Evolutionary conservation across 2,888 invertebrate species (phyloP), one percentile per base, ranked within the genome.

Genomic region (Dexiosoma caninum): DNA sequence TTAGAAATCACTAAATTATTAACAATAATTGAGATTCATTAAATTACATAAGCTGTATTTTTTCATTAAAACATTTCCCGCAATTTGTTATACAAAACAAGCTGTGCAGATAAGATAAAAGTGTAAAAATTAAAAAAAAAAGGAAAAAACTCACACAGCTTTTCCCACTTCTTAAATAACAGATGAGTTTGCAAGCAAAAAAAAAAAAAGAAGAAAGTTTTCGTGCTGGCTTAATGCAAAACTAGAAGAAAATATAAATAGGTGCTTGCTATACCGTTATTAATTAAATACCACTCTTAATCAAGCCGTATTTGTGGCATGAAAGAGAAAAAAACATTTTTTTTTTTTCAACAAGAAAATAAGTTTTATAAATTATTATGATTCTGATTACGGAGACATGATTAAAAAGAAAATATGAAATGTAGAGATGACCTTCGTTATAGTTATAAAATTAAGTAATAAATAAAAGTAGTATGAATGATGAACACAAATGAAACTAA

Each of bases 221-320:
- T 21, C 6, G 16, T 35, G 55, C 1, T 35, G 6, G 1, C 21
- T 35, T 14, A 23, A n/a, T 49, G 14, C 37, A 49, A n/a, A n/a
- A n/a, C n/a, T n/a, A n/a, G n/a, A n/a, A 23, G 16, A 27, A 42
- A 51, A 37, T 49, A 32, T 32, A 37, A 72, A 53, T 21, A 66
- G 37, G 40, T 53, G 35, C 44, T 49, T 8, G 16, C 21, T 35
- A 2, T 46, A 16, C 32, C 46, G 44, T 62, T 46, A 62, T 62
- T 46, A 62, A 66, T 75, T 60, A 75, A 57, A 66, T 59, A 57
- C 66, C 59, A n/a, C 49, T 49, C 6, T 49, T 49, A 66, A 75
- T 69, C 59, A 69, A 60, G 42, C 37, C 23, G 67, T 69, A 46
- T 51, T 53, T 76, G 69, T 60, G 51, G 19, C 19, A 53, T 27